Percentiles rank a stretch among this genome's conserved stretches.
Evolutionary conservation across 1,140 invertebrate genomes (phyloP).

Genomic region (Drosophila obscura): DNA sequence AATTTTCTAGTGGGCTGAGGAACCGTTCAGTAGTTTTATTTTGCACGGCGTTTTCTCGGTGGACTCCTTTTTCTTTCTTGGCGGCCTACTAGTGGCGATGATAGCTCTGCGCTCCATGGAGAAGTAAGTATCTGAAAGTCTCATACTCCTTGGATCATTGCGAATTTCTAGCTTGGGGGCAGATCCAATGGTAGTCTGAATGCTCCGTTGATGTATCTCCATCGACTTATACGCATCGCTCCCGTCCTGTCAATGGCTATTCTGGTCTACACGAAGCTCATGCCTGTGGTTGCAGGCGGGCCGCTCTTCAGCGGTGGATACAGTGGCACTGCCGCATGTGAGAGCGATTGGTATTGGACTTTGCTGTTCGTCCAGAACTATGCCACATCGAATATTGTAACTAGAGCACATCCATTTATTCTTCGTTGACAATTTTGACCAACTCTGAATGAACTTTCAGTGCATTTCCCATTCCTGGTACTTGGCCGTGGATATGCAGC

Average conservation of each 20-base stretch:
- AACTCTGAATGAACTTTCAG: constrained; percentile 84
- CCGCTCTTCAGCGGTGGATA: constrained; percentile 37
- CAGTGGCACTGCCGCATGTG: constrained; percentile 58
- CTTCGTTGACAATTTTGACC: too few relatives aligned
- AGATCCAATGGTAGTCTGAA: constrained; percentile 63
- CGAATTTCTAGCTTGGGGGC: background rate
- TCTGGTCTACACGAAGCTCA: constrained; percentile 52
- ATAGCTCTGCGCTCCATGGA: constrained; percentile 87
- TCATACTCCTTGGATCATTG: too few relatives aligned
- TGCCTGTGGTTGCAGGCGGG: constrained; percentile 37
- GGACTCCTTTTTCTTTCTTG: constrained; percentile 88
- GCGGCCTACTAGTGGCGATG: constrained; percentile 87
- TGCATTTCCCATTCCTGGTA: constrained; percentile 96
- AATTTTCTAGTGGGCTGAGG: constrained; percentile 66
- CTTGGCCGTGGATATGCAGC: constrained; percentile 92
- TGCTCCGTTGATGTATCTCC: constrained; percentile 63
- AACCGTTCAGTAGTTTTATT: constrained; percentile 85
- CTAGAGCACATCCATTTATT: too few relatives aligned
- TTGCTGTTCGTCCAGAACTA: constrained; percentile 66
- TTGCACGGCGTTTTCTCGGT: constrained; percentile 86
- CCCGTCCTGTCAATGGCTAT: constrained; percentile 54
- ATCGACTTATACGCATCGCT: constrained; percentile 57
- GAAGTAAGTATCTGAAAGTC: constrained; percentile 84
- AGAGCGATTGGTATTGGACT: constrained; percentile 53
- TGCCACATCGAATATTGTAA: constrained; percentile 42